These are phyloP conservation scores for Cairina moschata DNA, from an alignment of 2,113 vertebrate genomes.

Conservation along the genomic window DNA sequence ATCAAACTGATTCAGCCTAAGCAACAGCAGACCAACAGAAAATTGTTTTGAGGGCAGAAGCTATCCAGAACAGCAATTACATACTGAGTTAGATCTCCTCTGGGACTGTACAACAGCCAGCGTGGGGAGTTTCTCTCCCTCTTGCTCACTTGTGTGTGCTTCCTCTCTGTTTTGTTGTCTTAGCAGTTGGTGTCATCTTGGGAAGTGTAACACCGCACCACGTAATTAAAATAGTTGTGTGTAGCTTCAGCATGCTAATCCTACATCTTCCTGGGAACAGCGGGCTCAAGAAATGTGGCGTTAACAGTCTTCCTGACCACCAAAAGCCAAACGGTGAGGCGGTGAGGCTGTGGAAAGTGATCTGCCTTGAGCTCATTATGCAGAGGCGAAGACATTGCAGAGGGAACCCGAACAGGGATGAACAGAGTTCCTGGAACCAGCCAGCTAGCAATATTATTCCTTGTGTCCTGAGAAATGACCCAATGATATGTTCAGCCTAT, in stretches of 20 bases:
- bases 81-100: constrained; percentile 61
- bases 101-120: constrained; percentile 9
- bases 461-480: neutral
- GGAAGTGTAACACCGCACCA: neutral
- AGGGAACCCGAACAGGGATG: neutral
- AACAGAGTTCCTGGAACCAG: neutral
- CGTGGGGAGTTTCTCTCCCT: neutral
- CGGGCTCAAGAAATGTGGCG: neutral
- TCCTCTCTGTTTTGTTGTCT: neutral
- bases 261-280: neutral
- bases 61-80: constrained; percentile 67
- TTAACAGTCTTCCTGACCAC: neutral
- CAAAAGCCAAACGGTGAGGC: rapidly evolving
- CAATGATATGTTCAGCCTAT: neutral
- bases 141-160: rapidly evolving
- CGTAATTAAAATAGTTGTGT: neutral
- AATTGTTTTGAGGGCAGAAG: constrained; percentile 70
- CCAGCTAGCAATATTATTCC: neutral
- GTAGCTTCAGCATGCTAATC: neutral
- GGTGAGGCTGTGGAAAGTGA: neutral
- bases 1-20: constrained; percentile 64
- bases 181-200: neutral
- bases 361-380: neutral
- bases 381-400: neutral
- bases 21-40: constrained; percentile 53